Evolutionary conservation across 2,113 vertebrate species (phyloP), one percentile per base, ranked within the genome.

Genomic region (Tachysurus fulvidraco): DNA sequence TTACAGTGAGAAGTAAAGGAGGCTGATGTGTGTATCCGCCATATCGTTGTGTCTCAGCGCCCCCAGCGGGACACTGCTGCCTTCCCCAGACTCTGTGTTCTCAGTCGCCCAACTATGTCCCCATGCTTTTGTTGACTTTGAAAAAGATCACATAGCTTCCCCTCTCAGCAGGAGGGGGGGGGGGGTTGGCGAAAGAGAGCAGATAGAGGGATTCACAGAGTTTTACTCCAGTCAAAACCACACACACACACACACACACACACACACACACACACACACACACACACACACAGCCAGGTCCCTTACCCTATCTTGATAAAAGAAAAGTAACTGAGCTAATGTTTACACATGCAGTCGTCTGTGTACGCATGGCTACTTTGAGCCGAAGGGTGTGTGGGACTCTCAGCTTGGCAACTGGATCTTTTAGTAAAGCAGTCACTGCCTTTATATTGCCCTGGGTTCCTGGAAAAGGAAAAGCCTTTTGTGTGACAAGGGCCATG

Each of bases 111-210:
- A 93, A 92, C 93, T 95, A 94, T 93, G 92, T 92, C 92, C 92
- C 91, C 91, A 89, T 90, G 91, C 93, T 93, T 91, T 89, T 93
- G 94, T 94, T 95, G 93, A 95, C 93, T 94, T 94, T 94, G 84
- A 89, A 88, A 91, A 92, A 93, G 94, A 95, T 95, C 94, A 95
- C 93, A 95, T 93, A 93, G 91, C 92, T 91, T 93, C 91, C 90
- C 77, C 59, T 67, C 88, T 77, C 86, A 88, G 88, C 52, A 80
- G 87, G 85, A 80, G 64, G 84, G 84, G 86, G 88, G 85, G n/a
- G n/a, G n/a, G n/a, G n/a, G n/a, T n/a, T n/a, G n/a, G n/a, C n/a
- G n/a, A 78, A 85, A 86, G 83, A 28, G 57, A 77, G 80, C 28
- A 71, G 80, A 60, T 88, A 78, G 85, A 83, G 86, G 83, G 73